A percentile compares a stretch with the other conserved stretches of the same genome.
Conservation (phyloP, 53 echinoderm and acorn worm species). For the Stichopus horrens region DNA sequence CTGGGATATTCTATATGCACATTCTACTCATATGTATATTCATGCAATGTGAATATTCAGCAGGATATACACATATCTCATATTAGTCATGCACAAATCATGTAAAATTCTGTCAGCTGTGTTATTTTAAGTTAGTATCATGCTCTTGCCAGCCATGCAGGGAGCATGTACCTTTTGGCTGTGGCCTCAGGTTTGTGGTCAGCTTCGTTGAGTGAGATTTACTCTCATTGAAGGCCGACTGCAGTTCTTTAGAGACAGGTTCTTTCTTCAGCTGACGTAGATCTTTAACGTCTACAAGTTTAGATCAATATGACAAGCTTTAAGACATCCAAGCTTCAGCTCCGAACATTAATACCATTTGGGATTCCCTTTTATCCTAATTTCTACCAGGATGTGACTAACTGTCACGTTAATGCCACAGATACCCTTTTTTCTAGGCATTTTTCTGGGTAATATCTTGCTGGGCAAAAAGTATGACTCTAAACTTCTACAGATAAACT, state of each 20-base stretch:
- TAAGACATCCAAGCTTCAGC: not conserved
- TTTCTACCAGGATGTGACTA: too few species aligned
- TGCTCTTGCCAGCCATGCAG: conserved; percentile 1
- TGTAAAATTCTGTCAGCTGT: not conserved
- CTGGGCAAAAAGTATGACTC: too few species aligned
- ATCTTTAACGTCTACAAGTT: conserved; percentile 40
- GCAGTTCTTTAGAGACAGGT: conserved; percentile 34
- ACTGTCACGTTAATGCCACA: too few species aligned
- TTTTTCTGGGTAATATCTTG: too few species aligned
- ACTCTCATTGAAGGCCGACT: conserved; percentile 41
- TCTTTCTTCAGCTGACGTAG: conserved; percentile 26
- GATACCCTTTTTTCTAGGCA: too few species aligned
- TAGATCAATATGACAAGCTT: not conserved
- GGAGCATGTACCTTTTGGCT: conserved; percentile 40
- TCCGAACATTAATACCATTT: too few species aligned
- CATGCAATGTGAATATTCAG: too few species aligned
- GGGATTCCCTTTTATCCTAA: too few species aligned
- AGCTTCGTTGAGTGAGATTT: conserved; percentile 14
- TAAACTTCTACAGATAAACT: too few species aligned
- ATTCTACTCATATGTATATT: not conserved
- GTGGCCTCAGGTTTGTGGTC: conserved; percentile 30
- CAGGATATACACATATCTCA: not conserved
- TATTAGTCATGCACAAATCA: not conserved
- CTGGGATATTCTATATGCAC: not conserved
- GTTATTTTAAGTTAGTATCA: conserved; percentile 1